Conservation (phyloP, 1,140 invertebrate species). For the Sipha flava region DNA sequence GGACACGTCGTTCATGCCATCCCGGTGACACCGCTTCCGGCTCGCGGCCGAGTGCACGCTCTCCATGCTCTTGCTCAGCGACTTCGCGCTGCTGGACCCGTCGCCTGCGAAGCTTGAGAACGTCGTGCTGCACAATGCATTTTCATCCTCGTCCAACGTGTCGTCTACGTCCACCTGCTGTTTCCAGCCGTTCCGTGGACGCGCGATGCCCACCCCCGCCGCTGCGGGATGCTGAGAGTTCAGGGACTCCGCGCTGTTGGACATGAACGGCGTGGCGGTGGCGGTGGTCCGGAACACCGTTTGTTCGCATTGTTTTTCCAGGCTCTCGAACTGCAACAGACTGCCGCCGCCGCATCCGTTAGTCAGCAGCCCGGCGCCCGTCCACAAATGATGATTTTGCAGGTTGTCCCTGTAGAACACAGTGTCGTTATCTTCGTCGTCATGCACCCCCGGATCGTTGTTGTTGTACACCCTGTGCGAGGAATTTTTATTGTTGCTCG, state of each 20-base stretch:
- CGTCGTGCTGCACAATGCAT: constrained; percentile 34
- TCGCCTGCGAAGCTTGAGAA: constrained; percentile 37
- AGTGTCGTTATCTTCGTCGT: constrained; percentile 42
- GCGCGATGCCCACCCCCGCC: constrained; percentile 41
- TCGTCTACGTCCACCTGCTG: constrained; percentile 36
- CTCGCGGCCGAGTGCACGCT: constrained; percentile 37
- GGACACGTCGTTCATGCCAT: constrained; percentile 36
- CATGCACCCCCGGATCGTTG: constrained; percentile 44
- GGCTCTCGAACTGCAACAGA: constrained; percentile 68
- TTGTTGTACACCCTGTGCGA: constrained; percentile 35
- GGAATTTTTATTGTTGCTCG: neutral
- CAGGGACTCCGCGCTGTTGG: constrained; percentile 24
- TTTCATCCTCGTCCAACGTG: constrained; percentile 38
- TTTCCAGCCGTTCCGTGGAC: neutral
- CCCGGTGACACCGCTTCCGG: constrained; percentile 27
- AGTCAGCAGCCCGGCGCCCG: neutral
- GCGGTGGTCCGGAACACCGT: constrained; percentile 38
- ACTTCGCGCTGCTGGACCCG: constrained; percentile 40
- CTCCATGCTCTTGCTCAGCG: constrained; percentile 35
- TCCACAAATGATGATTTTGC: neutral
- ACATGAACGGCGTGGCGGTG: constrained; percentile 36
- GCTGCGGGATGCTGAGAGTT: constrained; percentile 38
- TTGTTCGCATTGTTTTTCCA: constrained; percentile 55
- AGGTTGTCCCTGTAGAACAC: constrained; percentile 20
- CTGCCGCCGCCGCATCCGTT: constrained; percentile 45